Base-by-base conservation (phyloP, 2,888 invertebrate species). In the Cheilosia urbana region DNA sequence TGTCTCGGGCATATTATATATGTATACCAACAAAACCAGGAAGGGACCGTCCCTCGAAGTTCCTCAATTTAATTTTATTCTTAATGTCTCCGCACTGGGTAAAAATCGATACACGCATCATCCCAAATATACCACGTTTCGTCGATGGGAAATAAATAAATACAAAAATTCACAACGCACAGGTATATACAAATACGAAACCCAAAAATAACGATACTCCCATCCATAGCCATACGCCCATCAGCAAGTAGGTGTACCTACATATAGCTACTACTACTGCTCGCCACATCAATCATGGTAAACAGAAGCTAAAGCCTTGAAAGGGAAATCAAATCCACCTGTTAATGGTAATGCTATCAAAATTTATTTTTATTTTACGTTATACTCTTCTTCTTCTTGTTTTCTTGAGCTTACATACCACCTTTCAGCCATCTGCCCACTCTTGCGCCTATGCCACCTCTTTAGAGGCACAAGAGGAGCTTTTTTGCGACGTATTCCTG, bases 251-350 rank as follows among this genome's bases (percentile, higher is more conserved):
- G 11, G 4, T 34, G 11, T 27, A 7, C 2, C 21, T 21, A 17
- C n/a, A 42, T 15, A 6, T 45, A 47, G 45, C 9, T 51, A 51
- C 51, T 45, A 15, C 51, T 5, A 71, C 72, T 65, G 63, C 78
- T 65, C 58, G 65, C 42, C 71, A 71, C 78, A 78, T 78, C 78
- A 79, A 79, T 79, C 78, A 79, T 79, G 65, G 65, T 42, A 79
- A 79, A 79, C 78, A 71, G 78, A 42, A 72, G 71, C 72, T 58
- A 72, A 72, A 65, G 71, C 71, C 71, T 71, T 57, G 72, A 79
- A 79, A 79, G 65, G 71, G 65, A 79, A 71, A 79, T 79, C 78
- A 79, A 79, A 79, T 79, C 71, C 78, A 79, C 78, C 78, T 79
- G 78, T 79, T 79, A 79, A 79, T 79, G 78, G 78, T 71, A 58